Evolutionary conservation across 2,113 vertebrate species (phyloP).

Genomic region (Cochlearius cochlearius): DNA sequence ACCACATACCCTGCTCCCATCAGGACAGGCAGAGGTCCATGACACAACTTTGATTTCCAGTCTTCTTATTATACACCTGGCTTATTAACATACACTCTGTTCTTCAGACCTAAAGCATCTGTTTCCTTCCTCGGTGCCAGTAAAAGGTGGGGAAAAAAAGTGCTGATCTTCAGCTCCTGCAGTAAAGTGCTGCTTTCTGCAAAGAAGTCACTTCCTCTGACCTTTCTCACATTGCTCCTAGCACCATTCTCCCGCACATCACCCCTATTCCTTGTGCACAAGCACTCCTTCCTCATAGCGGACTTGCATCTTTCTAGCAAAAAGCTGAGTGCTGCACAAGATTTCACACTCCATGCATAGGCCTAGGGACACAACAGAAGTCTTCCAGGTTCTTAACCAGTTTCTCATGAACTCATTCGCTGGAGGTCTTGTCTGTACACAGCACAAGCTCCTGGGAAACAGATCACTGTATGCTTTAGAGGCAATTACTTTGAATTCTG

Average conservation of each 20-base stretch:
- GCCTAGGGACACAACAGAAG: not conserved
- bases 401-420: not conserved
- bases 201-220: not conserved
- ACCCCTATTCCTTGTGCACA: not conserved
- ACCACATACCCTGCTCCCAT: not conserved
- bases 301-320: not conserved
- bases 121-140: not conserved
- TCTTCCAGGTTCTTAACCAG: not conserved
- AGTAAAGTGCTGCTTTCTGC: not conserved
- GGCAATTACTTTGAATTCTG: not conserved
- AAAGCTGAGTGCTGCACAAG: not conserved
- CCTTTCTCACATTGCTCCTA: not conserved
- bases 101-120: not conserved
- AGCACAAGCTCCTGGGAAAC: not conserved
- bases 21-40: not conserved
- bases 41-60: not conserved
- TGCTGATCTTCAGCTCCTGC: not conserved
- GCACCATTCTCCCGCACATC: not conserved
- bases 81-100: not conserved
- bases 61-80: not conserved
- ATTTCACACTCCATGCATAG: not conserved
- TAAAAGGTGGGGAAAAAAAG: not conserved
- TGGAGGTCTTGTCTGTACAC: not conserved
- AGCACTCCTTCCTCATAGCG: not conserved
- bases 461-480: not conserved